phyloP scores from a whole-genome alignment of 2,113 vertebrate genomes.

The Propithecus coquereli region DNA sequence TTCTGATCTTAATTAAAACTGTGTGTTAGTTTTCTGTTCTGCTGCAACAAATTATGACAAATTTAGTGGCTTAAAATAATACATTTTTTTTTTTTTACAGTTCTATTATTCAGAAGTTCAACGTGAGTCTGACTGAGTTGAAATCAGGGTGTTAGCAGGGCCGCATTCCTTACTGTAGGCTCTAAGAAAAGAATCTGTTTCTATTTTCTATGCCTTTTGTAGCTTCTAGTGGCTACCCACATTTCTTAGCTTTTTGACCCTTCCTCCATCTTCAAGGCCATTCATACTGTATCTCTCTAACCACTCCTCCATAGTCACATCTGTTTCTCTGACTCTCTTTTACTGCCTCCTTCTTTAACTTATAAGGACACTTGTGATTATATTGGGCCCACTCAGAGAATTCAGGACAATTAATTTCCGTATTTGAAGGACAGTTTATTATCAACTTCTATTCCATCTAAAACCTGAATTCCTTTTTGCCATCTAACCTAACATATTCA shows the following conservation, averaged over 20 bases:
- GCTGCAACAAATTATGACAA: not conserved
- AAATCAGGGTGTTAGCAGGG: not conserved
- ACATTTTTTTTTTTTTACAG: not conserved
- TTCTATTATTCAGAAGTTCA: not conserved
- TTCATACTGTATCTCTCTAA: not conserved
- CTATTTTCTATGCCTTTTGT: not conserved
- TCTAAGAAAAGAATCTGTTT: not conserved
- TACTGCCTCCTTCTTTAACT: not conserved
- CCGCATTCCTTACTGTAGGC: not conserved
- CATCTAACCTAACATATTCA: not conserved
- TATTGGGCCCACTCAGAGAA: not conserved
- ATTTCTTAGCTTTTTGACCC: not conserved
- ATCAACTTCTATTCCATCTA: not conserved
- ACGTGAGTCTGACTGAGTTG: not conserved
- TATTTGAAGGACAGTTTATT: not conserved
- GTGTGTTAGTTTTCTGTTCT: not conserved
- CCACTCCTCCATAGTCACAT: not conserved
- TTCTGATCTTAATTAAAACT: not conserved
- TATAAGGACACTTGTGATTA: not conserved
- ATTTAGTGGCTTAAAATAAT: not conserved
- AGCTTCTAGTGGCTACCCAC: not conserved
- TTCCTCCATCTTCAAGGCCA: not conserved
- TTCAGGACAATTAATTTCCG: not conserved
- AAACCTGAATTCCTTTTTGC: not conserved
- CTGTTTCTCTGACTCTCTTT: not conserved